Conservation (phyloP, 2,888 invertebrate genomes). For the Lepidocyrtoides sp. region DNA sequence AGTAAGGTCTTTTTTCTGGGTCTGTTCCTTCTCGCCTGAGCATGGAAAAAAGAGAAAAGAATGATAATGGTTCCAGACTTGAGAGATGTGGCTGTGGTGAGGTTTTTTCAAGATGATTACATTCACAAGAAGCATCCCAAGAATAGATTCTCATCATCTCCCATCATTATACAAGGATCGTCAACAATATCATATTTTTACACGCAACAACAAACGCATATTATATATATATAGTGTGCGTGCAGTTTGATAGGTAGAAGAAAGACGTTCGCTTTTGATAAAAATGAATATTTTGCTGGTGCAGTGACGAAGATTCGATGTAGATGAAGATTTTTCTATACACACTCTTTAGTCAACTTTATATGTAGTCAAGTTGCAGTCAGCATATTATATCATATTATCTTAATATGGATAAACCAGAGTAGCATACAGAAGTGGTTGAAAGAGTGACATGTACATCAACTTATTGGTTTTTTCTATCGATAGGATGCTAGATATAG, state of each 20-base stretch:
- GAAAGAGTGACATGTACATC: constrained; percentile 1
- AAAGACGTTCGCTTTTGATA: neutral
- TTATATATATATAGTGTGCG: neutral
- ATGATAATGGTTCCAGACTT: neutral
- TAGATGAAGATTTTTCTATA: neutral
- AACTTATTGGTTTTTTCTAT: constrained; percentile 32
- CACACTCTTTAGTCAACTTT: too few relatives aligned
- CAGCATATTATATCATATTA: neutral
- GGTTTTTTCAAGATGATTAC: constrained; percentile 59
- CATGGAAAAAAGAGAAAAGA: neutral
- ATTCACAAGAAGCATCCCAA: constrained; percentile 42
- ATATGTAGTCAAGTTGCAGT: neutral
- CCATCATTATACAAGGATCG: constrained; percentile 40
- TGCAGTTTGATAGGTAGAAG: neutral
- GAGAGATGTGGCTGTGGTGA: neutral
- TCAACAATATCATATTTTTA: constrained; percentile 48
- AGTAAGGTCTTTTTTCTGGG: neutral
- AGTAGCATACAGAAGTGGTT: neutral
- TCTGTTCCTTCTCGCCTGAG: neutral
- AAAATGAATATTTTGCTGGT: neutral
- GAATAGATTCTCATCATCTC: constrained; percentile 37
- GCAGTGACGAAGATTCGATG: constrained; percentile 10
- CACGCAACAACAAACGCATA: constrained; percentile 6
- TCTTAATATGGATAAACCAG: neutral
- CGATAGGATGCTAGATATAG: neutral